Percentiles rank a stretch among this genome's conserved stretches.
phyloP scores from a whole-genome alignment of 2,797 vertebrate species.

The Myiotriccus ornatus region DNA sequence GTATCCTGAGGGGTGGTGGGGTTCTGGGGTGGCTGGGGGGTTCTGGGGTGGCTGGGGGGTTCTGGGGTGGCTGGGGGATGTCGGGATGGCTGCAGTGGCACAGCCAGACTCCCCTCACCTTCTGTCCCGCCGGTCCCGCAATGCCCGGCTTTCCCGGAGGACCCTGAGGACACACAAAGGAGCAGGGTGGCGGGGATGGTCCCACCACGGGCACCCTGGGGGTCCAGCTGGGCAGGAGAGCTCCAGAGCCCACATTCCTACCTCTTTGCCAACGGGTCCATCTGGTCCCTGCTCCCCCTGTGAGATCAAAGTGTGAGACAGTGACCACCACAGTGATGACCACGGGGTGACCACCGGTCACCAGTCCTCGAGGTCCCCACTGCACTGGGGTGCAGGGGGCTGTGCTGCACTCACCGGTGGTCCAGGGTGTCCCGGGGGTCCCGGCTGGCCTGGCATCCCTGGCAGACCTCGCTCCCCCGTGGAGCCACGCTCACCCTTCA shows the following conservation, averaged over 20 bases:
- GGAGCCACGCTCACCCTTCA: constrained; percentile 88
- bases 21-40: neutral
- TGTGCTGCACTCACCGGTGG: constrained; percentile 75
- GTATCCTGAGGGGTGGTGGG: neutral
- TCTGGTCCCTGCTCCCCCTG: constrained; percentile 83
- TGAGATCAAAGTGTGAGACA: fast-evolving
- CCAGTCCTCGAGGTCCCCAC: fast-evolving
- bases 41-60: fast-evolving
- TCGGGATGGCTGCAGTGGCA: fast-evolving
- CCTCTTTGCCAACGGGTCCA: constrained; percentile 1
- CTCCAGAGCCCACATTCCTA: fast-evolving
- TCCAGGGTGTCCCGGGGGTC: constrained; percentile 89
- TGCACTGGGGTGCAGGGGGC: fast-evolving
- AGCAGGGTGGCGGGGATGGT: neutral
- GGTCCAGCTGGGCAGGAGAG: fast-evolving
- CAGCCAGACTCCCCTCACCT: constrained; percentile 74
- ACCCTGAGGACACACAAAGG: constrained; percentile 77
- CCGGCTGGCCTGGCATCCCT: constrained; percentile 86
- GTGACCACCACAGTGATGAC: fast-evolving
- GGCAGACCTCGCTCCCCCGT: constrained; percentile 86
- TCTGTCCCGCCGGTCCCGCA: constrained; percentile 81
- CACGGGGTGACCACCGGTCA: neutral
- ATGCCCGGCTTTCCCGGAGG: constrained; percentile 81
- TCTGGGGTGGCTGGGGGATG: fast-evolving
- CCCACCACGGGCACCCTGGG: neutral